These are phyloP conservation scores for Parapsyche elsis DNA, from an alignment of 1,140 invertebrate species.

Conservation along the genomic window DNA sequence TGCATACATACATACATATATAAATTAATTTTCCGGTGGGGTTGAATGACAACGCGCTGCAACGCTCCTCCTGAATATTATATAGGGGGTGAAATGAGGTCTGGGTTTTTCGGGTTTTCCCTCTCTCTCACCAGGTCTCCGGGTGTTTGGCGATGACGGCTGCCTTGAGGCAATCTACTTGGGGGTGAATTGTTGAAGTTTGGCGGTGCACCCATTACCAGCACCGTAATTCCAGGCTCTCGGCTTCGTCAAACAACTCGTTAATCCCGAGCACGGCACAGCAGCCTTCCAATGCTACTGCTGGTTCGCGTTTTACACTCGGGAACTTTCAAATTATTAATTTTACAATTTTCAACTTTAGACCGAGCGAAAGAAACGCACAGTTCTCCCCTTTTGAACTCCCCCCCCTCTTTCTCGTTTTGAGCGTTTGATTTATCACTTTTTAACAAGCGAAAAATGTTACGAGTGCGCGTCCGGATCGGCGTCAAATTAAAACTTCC, in stretches of 20 bases:
- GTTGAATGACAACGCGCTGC: background rate
- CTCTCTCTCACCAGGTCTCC: background rate
- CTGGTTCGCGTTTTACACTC: background rate
- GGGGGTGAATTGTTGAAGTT: constrained; percentile 17
- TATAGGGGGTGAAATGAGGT: constrained; percentile 4
- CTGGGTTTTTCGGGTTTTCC: background rate
- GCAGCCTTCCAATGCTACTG: background rate
- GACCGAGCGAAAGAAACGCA: background rate
- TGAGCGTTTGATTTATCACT: background rate
- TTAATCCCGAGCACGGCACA: background rate
- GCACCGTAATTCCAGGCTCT: background rate
- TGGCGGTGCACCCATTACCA: constrained; percentile 19
- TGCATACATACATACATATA: no score
- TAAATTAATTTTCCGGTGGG: background rate
- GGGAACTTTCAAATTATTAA: constrained; percentile 24
- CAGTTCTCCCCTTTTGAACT: no score
- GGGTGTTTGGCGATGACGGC: background rate
- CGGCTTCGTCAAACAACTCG: constrained; percentile 25
- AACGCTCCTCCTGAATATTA: background rate
- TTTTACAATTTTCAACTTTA: constrained; percentile 25
- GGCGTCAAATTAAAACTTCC: no score
- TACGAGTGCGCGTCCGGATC: no score
- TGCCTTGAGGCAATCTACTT: background rate
- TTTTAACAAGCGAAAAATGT: background rate
- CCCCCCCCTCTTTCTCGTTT: no score